Base-by-base conservation (phyloP, 2,888 invertebrate species). In the Xestia xanthographa region DNA sequence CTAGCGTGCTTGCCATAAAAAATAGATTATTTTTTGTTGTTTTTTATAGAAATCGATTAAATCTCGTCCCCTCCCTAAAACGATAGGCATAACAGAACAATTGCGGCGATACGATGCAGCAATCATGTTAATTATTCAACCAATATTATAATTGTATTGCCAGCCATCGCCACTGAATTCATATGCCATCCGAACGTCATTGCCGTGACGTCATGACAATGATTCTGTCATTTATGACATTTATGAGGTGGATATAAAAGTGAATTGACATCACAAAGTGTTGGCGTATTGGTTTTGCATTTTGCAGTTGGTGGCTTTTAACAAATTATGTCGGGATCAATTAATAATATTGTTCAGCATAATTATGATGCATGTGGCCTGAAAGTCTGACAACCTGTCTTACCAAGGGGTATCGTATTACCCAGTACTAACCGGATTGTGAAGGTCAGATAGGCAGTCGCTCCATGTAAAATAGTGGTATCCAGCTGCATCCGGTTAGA, bases 61-160 rank as follows among this genome's bases (percentile, higher is more conserved):
- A 26, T 26, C 4, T n/a, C 34, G 14, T 70, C 66, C 43, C 87
- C 71, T 86, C 89, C 74, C 82, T 86, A 75, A 76, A 85, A 63
- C 85, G 70, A 88, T 88, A 76, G 80, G 79, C 74, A 87, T 86
- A 85, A 88, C 80, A 81, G 63, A 70, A 82, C 82, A 90, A 91
- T 91, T 89, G 91, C 79, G 90, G 90, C 88, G 72, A 89, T 89
- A 90, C 91, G 84, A 85, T 92, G 90, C 87, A 88, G 88, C 90
- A 86, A 92, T 92, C 87, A 75, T 80, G 91, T 94, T 92, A 93
- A 94, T 94, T 93, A 94, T 93, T 93, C 89, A 93, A 92, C 92
- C 92, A 84, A 92, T 92, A 88, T 83, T 86, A 85, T 88, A 87
- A 88, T 88, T 88, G 86, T 77, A 78, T 79, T 69, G 79, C 66